Base-by-base conservation (phyloP, 2,113 vertebrate genomes). In the Ophthalmolycus amberensis region DNA sequence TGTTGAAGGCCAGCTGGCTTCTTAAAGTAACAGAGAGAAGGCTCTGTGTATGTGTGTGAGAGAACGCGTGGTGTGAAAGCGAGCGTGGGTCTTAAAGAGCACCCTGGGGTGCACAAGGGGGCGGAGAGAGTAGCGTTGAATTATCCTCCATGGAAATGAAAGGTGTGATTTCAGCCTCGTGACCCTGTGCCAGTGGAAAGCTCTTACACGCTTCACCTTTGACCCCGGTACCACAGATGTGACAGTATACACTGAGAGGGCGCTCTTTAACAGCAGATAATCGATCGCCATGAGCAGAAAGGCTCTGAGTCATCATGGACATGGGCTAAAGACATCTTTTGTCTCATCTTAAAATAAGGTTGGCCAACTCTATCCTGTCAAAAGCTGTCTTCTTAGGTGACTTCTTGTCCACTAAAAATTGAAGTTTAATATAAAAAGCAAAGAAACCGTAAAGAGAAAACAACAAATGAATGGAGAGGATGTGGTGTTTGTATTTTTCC, bases 111-210 rank as follows among this genome's bases (percentile, higher is more conserved):
- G 44, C 48, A 54, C 71, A 79, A 80, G 84, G 65, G 9, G 8
- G 64, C 60, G 60, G 12, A 68, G 66, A 38, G 32, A 74, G 38
- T 32, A 74, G 77, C 71, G 71, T 58, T 72, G 46, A 74, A 68
- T 86, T 3, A 80, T 64, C 59, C 84, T 71, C 38, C 52, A 60
- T 77, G 64, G 79, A 70, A 86, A 78, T 83, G 69, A 67, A 84
- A 74, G 63, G 71, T 74, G 71, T 42, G 16, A 60, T 72, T 75
- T 69, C 70, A 78, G 54, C 11, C 1, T 12, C n/a, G 22, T 1
- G 32, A 42, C 50, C 29, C 0, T n/a, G 22, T 60, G 9, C 5
- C 22, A 50, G 29, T 2, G 66, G 25, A 74, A 38, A 70, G 52
- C 22, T 50, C 59, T 62, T n/a, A 25, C 46, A 71, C 60, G 29